Evolutionary conservation across 2,888 invertebrate genomes (phyloP).

Genomic region (Thymelicus acteon): DNA sequence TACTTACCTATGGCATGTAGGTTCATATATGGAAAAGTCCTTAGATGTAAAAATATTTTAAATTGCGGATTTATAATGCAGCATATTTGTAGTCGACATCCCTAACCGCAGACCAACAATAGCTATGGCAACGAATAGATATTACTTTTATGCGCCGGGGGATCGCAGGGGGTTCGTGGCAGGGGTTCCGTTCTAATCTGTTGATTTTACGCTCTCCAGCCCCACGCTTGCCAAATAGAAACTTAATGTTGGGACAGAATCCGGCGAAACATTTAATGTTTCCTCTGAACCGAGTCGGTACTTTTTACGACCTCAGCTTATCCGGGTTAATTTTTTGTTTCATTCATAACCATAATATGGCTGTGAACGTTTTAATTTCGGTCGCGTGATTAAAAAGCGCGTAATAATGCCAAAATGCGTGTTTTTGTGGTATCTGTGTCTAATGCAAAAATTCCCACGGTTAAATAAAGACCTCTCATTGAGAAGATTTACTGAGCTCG

Average conservation of each 20-base stretch:
- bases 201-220: conserved; percentile 81
- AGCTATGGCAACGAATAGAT: conserved; percentile 77
- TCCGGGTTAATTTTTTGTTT: conserved; percentile 1
- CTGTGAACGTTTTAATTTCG: conserved; percentile 2
- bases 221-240: conserved; percentile 47
- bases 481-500: conserved; percentile 20
- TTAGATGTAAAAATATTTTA: no score
- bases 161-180: conserved; percentile 63
- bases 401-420: conserved; percentile 17
- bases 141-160: conserved; percentile 69
- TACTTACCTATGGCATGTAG: no score
- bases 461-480: conserved; percentile 12
- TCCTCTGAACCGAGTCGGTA: conserved; percentile 8
- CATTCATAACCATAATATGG: conserved; percentile 2
- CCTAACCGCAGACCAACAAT: conserved; percentile 75
- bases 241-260: conserved; percentile 32
- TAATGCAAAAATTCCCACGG: conserved; percentile 19
- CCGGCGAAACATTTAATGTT: conserved; percentile 22
- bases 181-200: conserved; percentile 79
- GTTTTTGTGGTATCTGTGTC: neutral
- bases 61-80: no score
- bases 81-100: conserved; percentile 60
- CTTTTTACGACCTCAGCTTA: neutral
- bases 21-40: no score
- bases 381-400: neutral